Percentiles rank a stretch among this genome's conserved stretches.
Conservation (phyloP, 2,888 invertebrate species). For the Parthenolecanium corni region DNA sequence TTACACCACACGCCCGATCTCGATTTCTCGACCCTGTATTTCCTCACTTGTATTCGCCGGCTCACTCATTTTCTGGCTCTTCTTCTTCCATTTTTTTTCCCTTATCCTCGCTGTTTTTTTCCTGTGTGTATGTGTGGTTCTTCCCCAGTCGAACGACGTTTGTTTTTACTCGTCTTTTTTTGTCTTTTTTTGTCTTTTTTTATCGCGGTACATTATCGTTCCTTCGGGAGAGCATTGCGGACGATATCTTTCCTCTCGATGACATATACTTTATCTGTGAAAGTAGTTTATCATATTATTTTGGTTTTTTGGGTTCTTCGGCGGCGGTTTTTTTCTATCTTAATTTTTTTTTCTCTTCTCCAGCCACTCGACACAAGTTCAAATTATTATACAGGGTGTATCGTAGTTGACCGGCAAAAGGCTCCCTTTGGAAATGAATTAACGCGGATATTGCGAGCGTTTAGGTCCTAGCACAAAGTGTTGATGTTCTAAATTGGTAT, state of each 20-base stretch:
- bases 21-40: not conserved
- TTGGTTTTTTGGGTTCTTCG: conserved; percentile 22
- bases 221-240: conserved; percentile 28
- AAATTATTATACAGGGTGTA: not conserved
- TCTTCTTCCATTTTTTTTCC: not conserved
- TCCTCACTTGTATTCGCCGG: conserved; percentile 5
- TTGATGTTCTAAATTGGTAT: too few species aligned
- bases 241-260: conserved; percentile 28
- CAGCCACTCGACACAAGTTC: not conserved
- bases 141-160: conserved; percentile 21
- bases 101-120: too few species aligned
- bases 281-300: conserved; percentile 28
- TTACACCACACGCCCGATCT: not conserved
- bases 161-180: conserved; percentile 28
- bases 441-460: too few species aligned
- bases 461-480: too few species aligned
- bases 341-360: not conserved
- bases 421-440: too few species aligned
- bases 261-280: conserved; percentile 28
- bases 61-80: not conserved
- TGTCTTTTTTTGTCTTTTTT: conserved; percentile 8
- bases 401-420: too few species aligned
- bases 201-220: conserved; percentile 28
- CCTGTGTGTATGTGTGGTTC: not conserved
- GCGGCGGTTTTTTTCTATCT: not conserved